Percentiles rank a stretch among this genome's conserved stretches.
These are phyloP conservation scores for Nylanderia fulva DNA, from an alignment of 1,140 invertebrate genomes.

Conservation along the genomic window DNA sequence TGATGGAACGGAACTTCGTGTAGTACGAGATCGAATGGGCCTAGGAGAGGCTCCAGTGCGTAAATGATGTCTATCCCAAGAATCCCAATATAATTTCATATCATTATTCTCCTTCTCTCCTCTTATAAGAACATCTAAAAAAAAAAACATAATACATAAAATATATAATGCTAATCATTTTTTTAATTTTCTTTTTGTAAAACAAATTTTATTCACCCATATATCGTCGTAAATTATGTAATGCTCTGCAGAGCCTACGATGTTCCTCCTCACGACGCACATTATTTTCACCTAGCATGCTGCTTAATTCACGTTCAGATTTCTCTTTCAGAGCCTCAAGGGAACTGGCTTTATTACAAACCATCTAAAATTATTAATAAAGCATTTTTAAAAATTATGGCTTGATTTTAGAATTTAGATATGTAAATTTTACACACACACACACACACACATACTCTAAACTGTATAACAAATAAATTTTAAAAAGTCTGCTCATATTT, in stretches of 20 bases:
- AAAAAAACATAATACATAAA: constrained; percentile 69
- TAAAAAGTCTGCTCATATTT: constrained; percentile 1
- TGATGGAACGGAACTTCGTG: constrained; percentile 87
- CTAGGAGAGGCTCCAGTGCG: constrained; percentile 88
- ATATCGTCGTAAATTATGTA: constrained; percentile 94
- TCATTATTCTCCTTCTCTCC: constrained; percentile 88
- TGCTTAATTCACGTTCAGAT: constrained; percentile 92
- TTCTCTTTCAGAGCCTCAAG: constrained; percentile 94
- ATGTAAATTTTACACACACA: too few relatives aligned
- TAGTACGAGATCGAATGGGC: constrained; percentile 85
- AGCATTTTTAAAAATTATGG: constrained; percentile 12
- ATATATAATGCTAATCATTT: not conserved
- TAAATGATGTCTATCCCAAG: constrained; percentile 91
- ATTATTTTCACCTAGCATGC: constrained; percentile 89
- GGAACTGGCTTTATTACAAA: constrained; percentile 88
- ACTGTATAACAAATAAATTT: not conserved
- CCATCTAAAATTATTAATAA: constrained; percentile 80
- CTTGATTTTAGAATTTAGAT: not conserved
- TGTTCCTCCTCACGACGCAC: constrained; percentile 92
- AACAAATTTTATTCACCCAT: constrained; percentile 88
- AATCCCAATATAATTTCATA: constrained; percentile 95
- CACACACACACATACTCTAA: too few relatives aligned
- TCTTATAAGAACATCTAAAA: constrained; percentile 88
- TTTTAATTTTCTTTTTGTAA: not conserved
- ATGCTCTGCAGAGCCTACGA: constrained; percentile 91